These are phyloP conservation scores for Cherax destructor DNA, from an alignment of 1,140 invertebrate genomes.

Conservation along the genomic window DNA sequence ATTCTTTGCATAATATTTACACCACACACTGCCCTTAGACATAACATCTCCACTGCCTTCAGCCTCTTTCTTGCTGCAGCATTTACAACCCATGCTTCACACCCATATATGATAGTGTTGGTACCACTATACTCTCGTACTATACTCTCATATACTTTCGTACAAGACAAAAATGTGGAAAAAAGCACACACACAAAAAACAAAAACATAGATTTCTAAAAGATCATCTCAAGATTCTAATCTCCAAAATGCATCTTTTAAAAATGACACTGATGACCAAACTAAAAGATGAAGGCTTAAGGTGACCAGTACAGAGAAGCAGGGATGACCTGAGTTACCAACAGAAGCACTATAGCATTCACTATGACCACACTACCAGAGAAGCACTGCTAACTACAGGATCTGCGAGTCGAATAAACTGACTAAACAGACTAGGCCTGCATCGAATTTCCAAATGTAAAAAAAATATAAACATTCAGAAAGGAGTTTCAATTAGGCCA, in stretches of 20 bases:
- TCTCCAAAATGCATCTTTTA: neutral
- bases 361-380: conserved; percentile 26
- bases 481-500: neutral
- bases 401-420: conserved; percentile 1
- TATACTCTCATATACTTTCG: too few species aligned
- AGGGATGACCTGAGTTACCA: neutral
- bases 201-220: neutral
- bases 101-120: too few species aligned
- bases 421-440: neutral
- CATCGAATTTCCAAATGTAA: neutral
- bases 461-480: neutral
- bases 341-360: conserved; percentile 33
- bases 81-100: too few species aligned
- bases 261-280: neutral
- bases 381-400: conserved; percentile 46
- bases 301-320: neutral
- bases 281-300: neutral
- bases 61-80: too few species aligned
- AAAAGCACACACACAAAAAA: too few species aligned
- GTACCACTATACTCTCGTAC: too few species aligned
- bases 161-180: too few species aligned
- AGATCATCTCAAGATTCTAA: neutral
- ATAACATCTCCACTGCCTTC: too few species aligned
- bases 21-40: too few species aligned
- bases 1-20: too few species aligned